These are phyloP conservation scores for Spondyliosoma cantharus DNA, from an alignment of 2,797 vertebrate species.

Conservation along the genomic window DNA sequence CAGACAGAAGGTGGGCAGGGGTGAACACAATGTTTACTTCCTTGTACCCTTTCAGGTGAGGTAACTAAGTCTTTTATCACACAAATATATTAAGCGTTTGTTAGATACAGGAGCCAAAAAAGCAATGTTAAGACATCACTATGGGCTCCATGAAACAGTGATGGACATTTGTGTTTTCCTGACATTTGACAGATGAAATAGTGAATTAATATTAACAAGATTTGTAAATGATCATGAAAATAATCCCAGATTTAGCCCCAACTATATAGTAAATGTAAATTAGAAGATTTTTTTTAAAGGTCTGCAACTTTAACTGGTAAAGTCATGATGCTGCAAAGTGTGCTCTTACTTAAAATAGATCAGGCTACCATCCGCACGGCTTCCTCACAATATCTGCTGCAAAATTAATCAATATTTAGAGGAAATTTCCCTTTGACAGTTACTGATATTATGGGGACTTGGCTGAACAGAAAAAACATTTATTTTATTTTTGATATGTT, in stretches of 20 bases:
- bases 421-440: not conserved
- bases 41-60: constrained; percentile 23
- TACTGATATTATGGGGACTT: not conserved
- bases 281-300: not conserved
- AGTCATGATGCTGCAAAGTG: not conserved
- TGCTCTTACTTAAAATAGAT: not conserved
- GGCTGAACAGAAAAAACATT: not conserved
- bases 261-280: not conserved
- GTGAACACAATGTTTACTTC: constrained; percentile 27
- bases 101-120: not conserved
- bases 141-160: not conserved
- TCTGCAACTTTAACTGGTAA: not conserved
- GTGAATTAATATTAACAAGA: not conserved
- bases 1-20: constrained; percentile 8
- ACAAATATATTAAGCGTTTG: not conserved
- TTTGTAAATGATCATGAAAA: not conserved
- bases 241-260: not conserved
- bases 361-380: not conserved
- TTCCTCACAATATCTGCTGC: not conserved
- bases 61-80: not conserved
- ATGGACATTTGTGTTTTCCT: not conserved
- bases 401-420: not conserved
- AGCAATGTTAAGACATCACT: not conserved
- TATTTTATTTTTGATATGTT: not conserved
- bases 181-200: not conserved